Conservation (phyloP, 2,888 invertebrate genomes). For the Phyto melanocephala region DNA sequence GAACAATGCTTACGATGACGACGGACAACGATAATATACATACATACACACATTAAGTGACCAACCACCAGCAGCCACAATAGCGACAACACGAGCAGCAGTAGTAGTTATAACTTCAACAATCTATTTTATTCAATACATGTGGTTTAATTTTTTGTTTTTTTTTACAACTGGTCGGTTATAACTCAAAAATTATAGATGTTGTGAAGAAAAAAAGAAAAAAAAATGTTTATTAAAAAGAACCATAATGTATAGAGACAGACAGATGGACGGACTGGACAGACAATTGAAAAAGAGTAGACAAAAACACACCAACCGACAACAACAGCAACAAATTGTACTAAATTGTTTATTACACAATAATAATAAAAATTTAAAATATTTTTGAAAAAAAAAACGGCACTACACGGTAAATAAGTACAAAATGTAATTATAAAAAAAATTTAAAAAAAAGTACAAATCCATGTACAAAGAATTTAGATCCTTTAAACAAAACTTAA, state of each 20-base stretch:
- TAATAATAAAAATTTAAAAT: conserved; percentile 56
- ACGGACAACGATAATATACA: conserved; percentile 23
- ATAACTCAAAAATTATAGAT: conserved; percentile 61
- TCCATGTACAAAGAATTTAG: no score
- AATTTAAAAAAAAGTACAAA: no score
- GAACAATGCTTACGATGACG: conserved; percentile 52
- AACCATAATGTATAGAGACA: background rate
- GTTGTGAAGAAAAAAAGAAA: conserved; percentile 30
- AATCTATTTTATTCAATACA: conserved; percentile 48
- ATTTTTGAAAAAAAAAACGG: conserved; percentile 20
- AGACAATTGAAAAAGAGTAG: conserved; percentile 51
- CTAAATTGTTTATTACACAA: conserved; percentile 61
- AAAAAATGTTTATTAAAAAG: background rate
- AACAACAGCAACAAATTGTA: conserved; percentile 44
- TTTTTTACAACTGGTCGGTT: conserved; percentile 33
- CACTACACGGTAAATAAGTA: conserved; percentile 7
- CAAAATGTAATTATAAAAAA: no score
- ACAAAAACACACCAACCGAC: conserved; percentile 35
- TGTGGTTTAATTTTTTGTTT: conserved; percentile 18
- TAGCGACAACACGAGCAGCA: conserved; percentile 24
- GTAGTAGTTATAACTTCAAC: conserved; percentile 22
- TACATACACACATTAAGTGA: no score
- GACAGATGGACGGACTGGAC: background rate
- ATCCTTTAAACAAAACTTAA: no score
- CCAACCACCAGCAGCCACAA: conserved; percentile 46